Evolutionary conservation across 2,113 vertebrate genomes (phyloP).

Genomic region (Pachypanchax playfairii): DNA sequence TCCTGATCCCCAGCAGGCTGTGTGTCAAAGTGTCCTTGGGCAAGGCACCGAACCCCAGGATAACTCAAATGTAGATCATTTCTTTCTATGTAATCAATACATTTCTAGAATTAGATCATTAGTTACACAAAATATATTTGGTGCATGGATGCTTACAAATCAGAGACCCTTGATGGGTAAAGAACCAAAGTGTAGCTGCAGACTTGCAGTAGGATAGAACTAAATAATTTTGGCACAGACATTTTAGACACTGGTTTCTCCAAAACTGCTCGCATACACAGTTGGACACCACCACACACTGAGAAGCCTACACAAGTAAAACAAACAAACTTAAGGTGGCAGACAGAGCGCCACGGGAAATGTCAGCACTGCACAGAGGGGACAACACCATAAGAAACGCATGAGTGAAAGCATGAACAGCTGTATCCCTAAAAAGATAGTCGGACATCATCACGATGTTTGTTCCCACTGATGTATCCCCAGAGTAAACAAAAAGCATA

Average conservation of each 20-base stretch:
- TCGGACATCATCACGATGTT: constrained; percentile 2
- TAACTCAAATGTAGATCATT: no score
- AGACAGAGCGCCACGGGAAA: constrained; percentile 39
- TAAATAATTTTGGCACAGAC: no score
- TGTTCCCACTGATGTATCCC: constrained; percentile 18
- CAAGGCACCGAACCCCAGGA: no score
- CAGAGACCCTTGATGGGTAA: no score
- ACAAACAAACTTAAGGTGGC: constrained; percentile 51
- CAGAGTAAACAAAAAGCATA: constrained; percentile 10
- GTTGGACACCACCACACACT: constrained; percentile 34
- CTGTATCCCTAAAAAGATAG: constrained; percentile 28
- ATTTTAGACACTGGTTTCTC: constrained; percentile 37
- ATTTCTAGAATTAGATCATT: no score
- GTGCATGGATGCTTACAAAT: no score
- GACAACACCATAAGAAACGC: constrained; percentile 32
- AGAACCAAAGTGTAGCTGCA: no score
- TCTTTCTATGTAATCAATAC: no score
- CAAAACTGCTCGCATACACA: constrained; percentile 11
- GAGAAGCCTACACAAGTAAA: constrained; percentile 27
- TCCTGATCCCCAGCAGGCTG: no score
- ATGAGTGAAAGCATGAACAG: constrained; percentile 26
- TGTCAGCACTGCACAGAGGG: constrained; percentile 27
- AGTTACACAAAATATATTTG: no score
- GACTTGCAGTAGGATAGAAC: no score
- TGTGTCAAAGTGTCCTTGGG: no score